Evolutionary conservation across 2,797 vertebrate genomes (phyloP).

Genomic region (Enteromius unitaeniatus): DNA sequence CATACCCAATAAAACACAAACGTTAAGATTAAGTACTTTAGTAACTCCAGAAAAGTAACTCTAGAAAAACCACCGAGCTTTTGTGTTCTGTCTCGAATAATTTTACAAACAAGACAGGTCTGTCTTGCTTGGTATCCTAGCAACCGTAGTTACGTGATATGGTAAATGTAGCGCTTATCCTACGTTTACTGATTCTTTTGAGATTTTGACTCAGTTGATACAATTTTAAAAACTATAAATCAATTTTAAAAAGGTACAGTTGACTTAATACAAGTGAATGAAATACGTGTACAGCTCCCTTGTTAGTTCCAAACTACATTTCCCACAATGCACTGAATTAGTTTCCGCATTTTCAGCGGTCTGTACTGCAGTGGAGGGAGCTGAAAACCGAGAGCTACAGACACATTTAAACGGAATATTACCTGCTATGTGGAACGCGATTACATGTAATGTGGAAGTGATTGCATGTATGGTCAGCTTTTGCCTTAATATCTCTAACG

Average conservation of each 20-base stretch:
- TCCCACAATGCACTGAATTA: constrained; percentile 9
- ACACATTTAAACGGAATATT: neutral
- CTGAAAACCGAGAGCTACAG: too few relatives aligned
- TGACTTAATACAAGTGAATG: neutral
- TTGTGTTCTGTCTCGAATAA: neutral
- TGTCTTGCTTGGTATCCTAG: constrained; percentile 19
- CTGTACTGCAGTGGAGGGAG: neutral
- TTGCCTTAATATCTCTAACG: neutral
- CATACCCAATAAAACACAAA: neutral
- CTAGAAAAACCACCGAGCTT: neutral
- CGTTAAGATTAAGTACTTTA: neutral
- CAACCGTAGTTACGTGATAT: constrained; percentile 1
- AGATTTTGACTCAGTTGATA: neutral
- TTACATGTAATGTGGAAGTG: neutral
- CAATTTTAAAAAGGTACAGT: neutral
- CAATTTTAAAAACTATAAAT: neutral
- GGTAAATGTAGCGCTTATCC: neutral
- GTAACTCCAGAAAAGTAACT: constrained; percentile 1
- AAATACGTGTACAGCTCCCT: neutral
- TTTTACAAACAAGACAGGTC: neutral
- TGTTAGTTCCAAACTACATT: constrained; percentile 9
- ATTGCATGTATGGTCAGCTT: neutral
- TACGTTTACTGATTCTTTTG: neutral
- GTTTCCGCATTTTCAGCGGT: neutral
- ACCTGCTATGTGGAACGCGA: neutral